These are phyloP conservation scores for Chloromyia formosa DNA, from an alignment of 2,888 invertebrate species.

Conservation along the genomic window DNA sequence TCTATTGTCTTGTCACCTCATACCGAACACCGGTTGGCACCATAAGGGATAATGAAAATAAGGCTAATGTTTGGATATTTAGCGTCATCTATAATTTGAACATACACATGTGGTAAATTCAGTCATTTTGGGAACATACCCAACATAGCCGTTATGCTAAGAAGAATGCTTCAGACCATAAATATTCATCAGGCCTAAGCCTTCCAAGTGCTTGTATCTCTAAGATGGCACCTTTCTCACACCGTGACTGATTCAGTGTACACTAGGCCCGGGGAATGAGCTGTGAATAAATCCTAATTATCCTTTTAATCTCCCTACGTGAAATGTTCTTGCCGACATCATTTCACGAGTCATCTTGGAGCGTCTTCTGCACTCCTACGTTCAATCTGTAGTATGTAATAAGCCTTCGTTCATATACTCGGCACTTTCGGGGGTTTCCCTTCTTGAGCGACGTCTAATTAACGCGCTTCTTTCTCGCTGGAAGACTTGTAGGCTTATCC, in stretches of 20 bases:
- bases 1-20: neutral
- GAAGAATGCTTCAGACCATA: slow-evolving; percentile 7
- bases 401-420: slow-evolving; percentile 17
- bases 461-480: neutral
- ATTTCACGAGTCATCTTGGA: slow-evolving; percentile 2
- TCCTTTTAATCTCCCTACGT: slow-evolving; percentile 27
- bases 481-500: neutral
- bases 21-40: neutral
- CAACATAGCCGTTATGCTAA: neutral
- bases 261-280: slow-evolving; percentile 44
- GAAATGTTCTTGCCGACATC: neutral
- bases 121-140: slow-evolving; percentile 1
- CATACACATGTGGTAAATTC: slow-evolving; percentile 24
- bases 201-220: slow-evolving; percentile 9
- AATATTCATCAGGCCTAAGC: slow-evolving; percentile 28
- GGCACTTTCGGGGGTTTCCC: neutral
- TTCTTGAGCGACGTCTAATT: slow-evolving; percentile 15
- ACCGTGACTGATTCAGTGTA: neutral
- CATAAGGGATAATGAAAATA: slow-evolving; percentile 10
- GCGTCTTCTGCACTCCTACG: slow-evolving; percentile 38
- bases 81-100: slow-evolving; percentile 14
- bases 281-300: slow-evolving; percentile 50
- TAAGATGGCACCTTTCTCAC: neutral
- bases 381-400: slow-evolving; percentile 34
- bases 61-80: slow-evolving; percentile 25